Percentiles rank a stretch among this genome's conserved stretches.
phyloP scores from a whole-genome alignment of 2,888 invertebrate species.

The Drosophila seclusa region DNA sequence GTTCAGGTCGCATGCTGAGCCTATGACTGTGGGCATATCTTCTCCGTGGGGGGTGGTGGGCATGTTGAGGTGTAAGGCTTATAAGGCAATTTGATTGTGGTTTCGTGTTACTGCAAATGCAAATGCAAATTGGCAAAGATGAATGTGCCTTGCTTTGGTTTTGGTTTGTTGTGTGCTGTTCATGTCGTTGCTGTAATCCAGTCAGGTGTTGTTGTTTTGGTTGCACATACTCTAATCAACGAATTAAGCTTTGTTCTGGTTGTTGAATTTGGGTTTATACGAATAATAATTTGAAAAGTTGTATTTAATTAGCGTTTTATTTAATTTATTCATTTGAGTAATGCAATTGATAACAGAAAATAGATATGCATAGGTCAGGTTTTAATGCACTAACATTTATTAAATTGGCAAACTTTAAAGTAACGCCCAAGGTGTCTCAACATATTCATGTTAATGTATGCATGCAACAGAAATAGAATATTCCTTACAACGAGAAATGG shows the following conservation, averaged over 20 bases:
- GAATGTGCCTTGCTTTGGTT: slow-evolving; percentile 45
- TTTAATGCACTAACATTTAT: not conserved
- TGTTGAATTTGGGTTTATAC: not conserved
- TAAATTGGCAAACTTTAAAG: not conserved
- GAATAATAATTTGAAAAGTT: slow-evolving; percentile 1
- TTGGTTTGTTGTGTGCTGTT: slow-evolving; percentile 20
- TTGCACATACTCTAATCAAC: slow-evolving; percentile 37
- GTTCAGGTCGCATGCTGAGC: slow-evolving; percentile 21
- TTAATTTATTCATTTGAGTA: not conserved
- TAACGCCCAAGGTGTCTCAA: not conserved
- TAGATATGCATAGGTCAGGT: not conserved
- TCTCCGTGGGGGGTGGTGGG: not conserved
- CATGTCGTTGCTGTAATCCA: not conserved
- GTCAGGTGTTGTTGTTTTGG: slow-evolving; percentile 11
- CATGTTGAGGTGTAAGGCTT: slow-evolving; percentile 34
- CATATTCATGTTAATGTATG: slow-evolving; percentile 35
- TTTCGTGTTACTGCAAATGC: slow-evolving; percentile 26
- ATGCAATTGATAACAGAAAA: not conserved
- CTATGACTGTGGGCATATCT: slow-evolving; percentile 19
- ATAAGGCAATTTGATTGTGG: slow-evolving; percentile 47
- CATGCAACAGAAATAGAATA: slow-evolving; percentile 9
- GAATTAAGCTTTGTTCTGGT: slow-evolving; percentile 2
- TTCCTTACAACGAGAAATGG: not conserved
- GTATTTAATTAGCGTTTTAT: slow-evolving; percentile 5
- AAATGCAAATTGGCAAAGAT: slow-evolving; percentile 75